Percentiles rank a stretch among this genome's conserved stretches.
These are phyloP conservation scores for Halichoerus grypus DNA, from an alignment of 2,113 vertebrate genomes.

Conservation along the genomic window DNA sequence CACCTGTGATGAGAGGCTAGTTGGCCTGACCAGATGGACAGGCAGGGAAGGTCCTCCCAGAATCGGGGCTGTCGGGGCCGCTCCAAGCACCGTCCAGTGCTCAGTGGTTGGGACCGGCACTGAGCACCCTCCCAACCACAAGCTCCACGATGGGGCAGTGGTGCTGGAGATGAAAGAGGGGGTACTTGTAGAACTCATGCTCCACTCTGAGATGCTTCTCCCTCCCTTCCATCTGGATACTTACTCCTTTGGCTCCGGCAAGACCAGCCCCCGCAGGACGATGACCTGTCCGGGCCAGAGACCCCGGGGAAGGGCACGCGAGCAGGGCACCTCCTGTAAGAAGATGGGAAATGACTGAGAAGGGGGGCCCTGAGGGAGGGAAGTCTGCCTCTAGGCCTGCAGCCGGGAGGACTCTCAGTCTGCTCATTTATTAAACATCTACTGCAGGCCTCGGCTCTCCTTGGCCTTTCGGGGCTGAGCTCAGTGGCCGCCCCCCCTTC, in stretches of 20 bases:
- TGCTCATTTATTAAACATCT: neutral
- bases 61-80: neutral
- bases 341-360: neutral
- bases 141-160: no score
- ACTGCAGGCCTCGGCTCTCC: neutral
- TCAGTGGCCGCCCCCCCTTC: neutral
- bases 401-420: neutral
- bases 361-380: neutral
- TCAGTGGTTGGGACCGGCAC: neutral
- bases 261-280: conserved; percentile 77
- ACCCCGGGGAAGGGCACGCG: conserved; percentile 57
- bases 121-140: neutral
- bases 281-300: conserved; percentile 81
- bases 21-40: neutral
- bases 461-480: neutral
- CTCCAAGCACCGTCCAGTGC: fast-evolving
- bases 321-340: conserved; percentile 75
- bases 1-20: neutral
- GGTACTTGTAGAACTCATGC: fast-evolving
- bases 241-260: conserved; percentile 78
- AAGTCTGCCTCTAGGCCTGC: neutral
- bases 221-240: neutral
- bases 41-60: neutral
- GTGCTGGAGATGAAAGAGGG: neutral
- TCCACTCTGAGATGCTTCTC: neutral